Evolutionary conservation across 2,888 invertebrate genomes (phyloP).

Genomic region (Diabrotica balteata): DNA sequence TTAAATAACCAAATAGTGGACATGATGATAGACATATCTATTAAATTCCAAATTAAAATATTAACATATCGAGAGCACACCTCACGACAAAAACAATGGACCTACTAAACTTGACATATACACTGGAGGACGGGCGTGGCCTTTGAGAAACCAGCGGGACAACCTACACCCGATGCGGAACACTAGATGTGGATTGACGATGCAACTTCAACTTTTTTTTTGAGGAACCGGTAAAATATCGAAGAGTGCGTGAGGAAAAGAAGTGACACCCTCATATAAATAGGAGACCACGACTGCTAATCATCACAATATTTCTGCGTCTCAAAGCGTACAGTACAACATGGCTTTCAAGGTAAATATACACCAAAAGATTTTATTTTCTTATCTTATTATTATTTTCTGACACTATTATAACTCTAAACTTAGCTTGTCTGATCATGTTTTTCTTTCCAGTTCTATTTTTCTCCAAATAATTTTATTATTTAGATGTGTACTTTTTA

Average conservation of each 20-base stretch:
- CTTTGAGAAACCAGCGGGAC: slow-evolving; percentile 22
- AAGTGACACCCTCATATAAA: slow-evolving; percentile 30
- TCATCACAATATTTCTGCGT: slow-evolving; percentile 12
- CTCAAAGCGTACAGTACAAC: slow-evolving; percentile 14
- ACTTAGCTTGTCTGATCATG: background rate
- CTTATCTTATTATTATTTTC: background rate
- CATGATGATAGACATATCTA: no score
- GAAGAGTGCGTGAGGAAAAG: slow-evolving; percentile 16
- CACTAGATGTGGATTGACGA: slow-evolving; percentile 17
- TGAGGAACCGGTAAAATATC: slow-evolving; percentile 28
- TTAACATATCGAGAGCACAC: no score
- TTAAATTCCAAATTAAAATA: no score
- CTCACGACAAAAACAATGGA: background rate
- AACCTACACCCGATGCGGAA: slow-evolving; percentile 20
- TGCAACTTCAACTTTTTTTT: slow-evolving; percentile 22
- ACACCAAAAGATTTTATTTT: background rate
- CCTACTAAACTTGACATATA: slow-evolving; percentile 14
- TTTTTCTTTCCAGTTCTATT: background rate
- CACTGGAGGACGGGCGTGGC: slow-evolving; percentile 19
- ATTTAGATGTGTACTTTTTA: no score
- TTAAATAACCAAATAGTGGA: no score
- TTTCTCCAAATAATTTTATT: no score
- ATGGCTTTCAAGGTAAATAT: slow-evolving; percentile 30
- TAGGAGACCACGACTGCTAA: slow-evolving; percentile 17
- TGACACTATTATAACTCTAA: background rate